phyloP scores from a whole-genome alignment of 1,140 invertebrate species.

The Bicyclus anynana region DNA sequence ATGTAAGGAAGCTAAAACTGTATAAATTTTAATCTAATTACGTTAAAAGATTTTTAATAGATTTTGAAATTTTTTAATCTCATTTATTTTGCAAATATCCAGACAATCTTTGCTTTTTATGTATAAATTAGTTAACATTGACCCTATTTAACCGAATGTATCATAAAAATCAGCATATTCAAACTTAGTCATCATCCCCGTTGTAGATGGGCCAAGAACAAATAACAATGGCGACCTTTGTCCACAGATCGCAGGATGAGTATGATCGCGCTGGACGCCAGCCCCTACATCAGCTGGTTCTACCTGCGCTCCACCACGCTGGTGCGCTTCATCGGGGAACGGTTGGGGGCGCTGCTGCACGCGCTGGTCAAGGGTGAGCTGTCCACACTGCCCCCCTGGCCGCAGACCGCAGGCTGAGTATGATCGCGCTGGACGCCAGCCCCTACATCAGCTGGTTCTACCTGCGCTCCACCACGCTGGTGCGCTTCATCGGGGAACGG shows the following conservation, averaged over 20 bases:
- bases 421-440: conserved; percentile 64
- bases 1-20: too few relatives aligned
- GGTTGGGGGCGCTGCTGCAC: conserved; percentile 48
- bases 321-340: conserved; percentile 60
- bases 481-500: conserved; percentile 58
- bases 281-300: conserved; percentile 55
- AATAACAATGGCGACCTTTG: too few relatives aligned
- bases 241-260: conserved; percentile 40
- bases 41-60: too few relatives aligned
- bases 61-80: too few relatives aligned
- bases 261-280: conserved; percentile 61
- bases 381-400: neutral
- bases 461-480: conserved; percentile 58
- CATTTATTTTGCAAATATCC: too few relatives aligned
- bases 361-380: conserved; percentile 49
- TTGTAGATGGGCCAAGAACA: too few relatives aligned
- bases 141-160: too few relatives aligned
- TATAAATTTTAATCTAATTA: too few relatives aligned
- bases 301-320: conserved; percentile 64
- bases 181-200: too few relatives aligned
- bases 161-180: too few relatives aligned
- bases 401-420: conserved; percentile 42
- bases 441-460: conserved; percentile 61
- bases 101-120: too few relatives aligned
- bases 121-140: too few relatives aligned